phyloP scores from a whole-genome alignment of 2,113 vertebrate genomes.

The Theristicus caerulescens region DNA sequence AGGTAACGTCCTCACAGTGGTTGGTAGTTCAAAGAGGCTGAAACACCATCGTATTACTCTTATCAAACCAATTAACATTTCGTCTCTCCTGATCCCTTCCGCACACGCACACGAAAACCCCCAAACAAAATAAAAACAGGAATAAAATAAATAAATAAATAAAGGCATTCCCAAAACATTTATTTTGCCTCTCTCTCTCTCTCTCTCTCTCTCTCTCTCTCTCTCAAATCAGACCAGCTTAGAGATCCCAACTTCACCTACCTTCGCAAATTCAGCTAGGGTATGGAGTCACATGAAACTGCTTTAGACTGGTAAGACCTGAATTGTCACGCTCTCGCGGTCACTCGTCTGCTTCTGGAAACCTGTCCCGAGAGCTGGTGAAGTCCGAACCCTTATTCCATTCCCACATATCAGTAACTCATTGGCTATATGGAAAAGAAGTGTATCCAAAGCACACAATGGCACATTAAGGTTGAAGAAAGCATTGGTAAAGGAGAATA shows the following conservation, averaged over 20 bases:
- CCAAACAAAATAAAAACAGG: not conserved
- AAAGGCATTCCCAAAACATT: constrained; percentile 56
- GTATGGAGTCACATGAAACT: not conserved
- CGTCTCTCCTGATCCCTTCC: not conserved
- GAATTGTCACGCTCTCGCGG: not conserved
- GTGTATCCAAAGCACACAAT: constrained; percentile 10
- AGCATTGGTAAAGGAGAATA: constrained; percentile 20
- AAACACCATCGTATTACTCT: not conserved
- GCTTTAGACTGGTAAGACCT: constrained; percentile 30
- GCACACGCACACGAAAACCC: accelerated
- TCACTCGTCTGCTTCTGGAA: not conserved
- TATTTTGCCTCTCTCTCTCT: constrained; percentile 22
- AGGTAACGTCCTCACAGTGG: constrained; percentile 18
- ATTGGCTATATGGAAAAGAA: not conserved
- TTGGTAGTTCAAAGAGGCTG: constrained; percentile 2
- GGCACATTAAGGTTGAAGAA: constrained; percentile 24
- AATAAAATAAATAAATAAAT: constrained; percentile 76
- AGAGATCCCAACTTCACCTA: constrained; percentile 4
- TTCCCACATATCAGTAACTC: not conserved
- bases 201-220: not conserved
- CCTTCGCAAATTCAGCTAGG: not conserved
- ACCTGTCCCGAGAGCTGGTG: not conserved
- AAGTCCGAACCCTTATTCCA: not conserved
- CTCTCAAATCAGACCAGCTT: constrained; percentile 13
- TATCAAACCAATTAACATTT: not conserved